These are phyloP conservation scores for Piaya cayana DNA, from an alignment of 2,113 vertebrate genomes.

Conservation along the genomic window DNA sequence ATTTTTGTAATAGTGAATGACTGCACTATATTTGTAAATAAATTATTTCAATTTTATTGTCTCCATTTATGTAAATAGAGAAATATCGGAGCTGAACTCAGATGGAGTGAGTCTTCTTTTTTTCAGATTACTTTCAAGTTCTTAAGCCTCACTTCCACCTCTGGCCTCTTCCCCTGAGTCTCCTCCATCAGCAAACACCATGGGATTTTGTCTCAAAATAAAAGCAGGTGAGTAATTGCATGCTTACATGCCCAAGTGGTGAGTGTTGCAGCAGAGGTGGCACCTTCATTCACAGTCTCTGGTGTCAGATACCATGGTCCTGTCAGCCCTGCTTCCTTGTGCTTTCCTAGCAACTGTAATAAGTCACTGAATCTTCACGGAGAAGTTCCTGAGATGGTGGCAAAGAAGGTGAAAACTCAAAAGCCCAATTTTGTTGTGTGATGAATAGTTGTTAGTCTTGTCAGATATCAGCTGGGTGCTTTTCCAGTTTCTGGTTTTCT, in stretches of 20 bases:
- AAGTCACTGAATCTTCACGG: background rate
- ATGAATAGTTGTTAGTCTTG: background rate
- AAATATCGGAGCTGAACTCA: background rate
- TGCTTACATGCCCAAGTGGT: accelerated
- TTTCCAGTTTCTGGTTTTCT: constrained; percentile 3
- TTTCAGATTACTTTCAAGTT: background rate
- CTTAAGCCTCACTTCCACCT: background rate
- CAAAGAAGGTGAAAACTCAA: background rate
- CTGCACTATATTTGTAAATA: background rate
- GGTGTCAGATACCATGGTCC: background rate
- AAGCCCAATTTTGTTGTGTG: accelerated
- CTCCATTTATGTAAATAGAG: background rate
- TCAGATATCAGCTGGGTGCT: background rate
- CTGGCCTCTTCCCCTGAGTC: background rate
- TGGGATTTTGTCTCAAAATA: background rate
- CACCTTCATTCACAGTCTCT: background rate
- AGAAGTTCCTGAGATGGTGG: background rate
- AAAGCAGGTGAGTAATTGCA: background rate
- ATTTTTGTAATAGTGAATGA: background rate
- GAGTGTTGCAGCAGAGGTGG: background rate
- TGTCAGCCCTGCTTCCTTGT: accelerated
- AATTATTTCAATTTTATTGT: background rate
- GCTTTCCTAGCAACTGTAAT: background rate
- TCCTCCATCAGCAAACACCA: background rate
- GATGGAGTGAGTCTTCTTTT: background rate